Conservation (phyloP, 2,797 vertebrate genomes). For the Pipistrellus kuhlii region DNA sequence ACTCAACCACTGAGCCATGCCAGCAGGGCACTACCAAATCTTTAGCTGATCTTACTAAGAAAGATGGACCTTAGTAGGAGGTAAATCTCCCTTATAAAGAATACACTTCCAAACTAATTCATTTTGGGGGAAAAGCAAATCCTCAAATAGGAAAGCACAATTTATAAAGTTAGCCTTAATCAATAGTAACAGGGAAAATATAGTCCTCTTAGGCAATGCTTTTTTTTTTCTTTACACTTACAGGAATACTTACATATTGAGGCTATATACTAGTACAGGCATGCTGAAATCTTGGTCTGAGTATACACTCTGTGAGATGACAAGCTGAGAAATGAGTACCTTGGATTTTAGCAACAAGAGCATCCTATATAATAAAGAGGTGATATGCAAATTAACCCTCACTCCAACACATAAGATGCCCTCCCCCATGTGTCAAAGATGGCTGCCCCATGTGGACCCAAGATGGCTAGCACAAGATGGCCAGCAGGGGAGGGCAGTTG, state of each 20-base stretch:
- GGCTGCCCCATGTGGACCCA: too few relatives aligned
- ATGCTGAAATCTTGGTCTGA: not conserved
- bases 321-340: not conserved
- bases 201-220: not conserved
- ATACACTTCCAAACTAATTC: not conserved
- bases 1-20: too few relatives aligned
- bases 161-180: not conserved
- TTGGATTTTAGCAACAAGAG: constrained; percentile 42
- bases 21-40: not conserved
- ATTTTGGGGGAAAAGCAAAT: not conserved
- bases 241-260: not conserved
- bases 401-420: too few relatives aligned
- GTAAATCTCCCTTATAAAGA: not conserved
- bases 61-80: not conserved
- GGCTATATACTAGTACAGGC: not conserved
- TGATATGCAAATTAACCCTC: too few relatives aligned
- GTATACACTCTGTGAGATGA: not conserved
- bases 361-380: not conserved
- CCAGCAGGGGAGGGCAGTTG: too few relatives aligned
- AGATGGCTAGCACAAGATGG: too few relatives aligned
- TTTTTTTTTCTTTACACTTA: not conserved
- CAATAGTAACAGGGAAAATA: not conserved
- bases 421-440: too few relatives aligned
- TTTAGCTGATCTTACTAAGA: not conserved
- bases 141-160: not conserved